A percentile compares a stretch with the other conserved stretches of the same genome.
Evolutionary conservation across 2,113 vertebrate genomes (phyloP).

Genomic region (Actinemys pallida): DNA sequence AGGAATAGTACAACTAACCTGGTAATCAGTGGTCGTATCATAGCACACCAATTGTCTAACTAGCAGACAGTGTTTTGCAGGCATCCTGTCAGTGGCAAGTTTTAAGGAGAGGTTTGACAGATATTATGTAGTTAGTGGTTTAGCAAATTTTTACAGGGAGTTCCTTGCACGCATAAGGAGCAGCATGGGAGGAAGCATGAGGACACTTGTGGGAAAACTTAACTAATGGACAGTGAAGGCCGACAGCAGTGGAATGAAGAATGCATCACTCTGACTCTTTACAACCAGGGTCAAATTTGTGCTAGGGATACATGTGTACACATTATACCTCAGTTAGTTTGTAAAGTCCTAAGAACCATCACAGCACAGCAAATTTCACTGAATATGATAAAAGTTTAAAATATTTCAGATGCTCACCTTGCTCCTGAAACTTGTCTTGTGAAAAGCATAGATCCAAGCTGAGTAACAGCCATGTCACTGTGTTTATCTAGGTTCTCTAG

Average conservation of each 20-base stretch:
- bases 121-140: neutral
- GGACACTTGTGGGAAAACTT: neutral
- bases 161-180: neutral
- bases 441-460: slow-evolving; percentile 98
- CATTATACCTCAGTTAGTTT: neutral
- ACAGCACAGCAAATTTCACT: neutral
- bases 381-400: rapidly evolving
- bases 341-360: neutral
- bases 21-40: neutral
- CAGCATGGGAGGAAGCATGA: neutral
- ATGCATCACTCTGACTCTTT: neutral
- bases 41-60: neutral
- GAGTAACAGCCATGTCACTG: slow-evolving; percentile 84
- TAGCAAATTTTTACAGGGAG: neutral
- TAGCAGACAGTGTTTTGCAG: neutral
- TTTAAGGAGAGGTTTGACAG: neutral
- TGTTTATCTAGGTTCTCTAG: slow-evolving; percentile 84
- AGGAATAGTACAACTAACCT: neutral
- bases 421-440: slow-evolving; percentile 98
- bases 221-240: neutral
- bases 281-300: neutral
- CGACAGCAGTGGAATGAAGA: neutral
- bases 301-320: neutral
- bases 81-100: neutral
- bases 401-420: slow-evolving; percentile 81